Evolutionary conservation across 1,140 invertebrate genomes (phyloP).

Genomic region (Eueides isabella): DNA sequence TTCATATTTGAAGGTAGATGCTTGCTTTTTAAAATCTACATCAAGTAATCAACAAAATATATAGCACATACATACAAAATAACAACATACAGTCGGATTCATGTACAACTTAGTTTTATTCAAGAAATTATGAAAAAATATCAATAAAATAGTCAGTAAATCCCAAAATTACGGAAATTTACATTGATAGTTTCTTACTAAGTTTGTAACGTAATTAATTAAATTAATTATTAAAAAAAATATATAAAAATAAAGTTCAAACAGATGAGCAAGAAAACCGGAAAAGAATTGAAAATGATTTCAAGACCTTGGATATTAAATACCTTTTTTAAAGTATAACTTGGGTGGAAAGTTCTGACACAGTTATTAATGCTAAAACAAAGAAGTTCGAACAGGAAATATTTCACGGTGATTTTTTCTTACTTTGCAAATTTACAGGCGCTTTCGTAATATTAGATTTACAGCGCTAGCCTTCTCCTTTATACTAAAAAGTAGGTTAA

Average conservation of each 20-base stretch:
- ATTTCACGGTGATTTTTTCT: background rate
- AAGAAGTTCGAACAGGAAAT: constrained; percentile 1
- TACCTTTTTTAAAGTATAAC: background rate
- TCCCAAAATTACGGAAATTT: no score
- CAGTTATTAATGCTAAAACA: constrained; percentile 3
- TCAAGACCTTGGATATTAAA: background rate
- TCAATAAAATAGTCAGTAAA: no score
- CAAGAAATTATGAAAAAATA: no score
- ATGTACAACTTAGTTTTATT: no score
- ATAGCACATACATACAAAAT: no score
- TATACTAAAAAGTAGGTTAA: background rate
- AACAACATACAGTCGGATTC: no score
- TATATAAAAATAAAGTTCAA: background rate
- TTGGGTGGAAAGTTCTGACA: constrained; percentile 4
- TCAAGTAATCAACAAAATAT: no score
- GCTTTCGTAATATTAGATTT: background rate
- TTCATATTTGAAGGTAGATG: no score
- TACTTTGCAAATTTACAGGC: background rate
- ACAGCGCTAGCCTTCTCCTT: background rate
- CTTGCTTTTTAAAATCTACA: no score
- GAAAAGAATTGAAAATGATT: background rate
- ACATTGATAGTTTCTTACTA: no score
- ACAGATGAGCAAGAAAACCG: background rate
- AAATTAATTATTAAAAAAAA: background rate
- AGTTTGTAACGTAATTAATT: background rate